Percentiles rank a stretch among this genome's conserved stretches.
Conservation (phyloP, 2,888 invertebrate species). For the Drosophila cognata region DNA sequence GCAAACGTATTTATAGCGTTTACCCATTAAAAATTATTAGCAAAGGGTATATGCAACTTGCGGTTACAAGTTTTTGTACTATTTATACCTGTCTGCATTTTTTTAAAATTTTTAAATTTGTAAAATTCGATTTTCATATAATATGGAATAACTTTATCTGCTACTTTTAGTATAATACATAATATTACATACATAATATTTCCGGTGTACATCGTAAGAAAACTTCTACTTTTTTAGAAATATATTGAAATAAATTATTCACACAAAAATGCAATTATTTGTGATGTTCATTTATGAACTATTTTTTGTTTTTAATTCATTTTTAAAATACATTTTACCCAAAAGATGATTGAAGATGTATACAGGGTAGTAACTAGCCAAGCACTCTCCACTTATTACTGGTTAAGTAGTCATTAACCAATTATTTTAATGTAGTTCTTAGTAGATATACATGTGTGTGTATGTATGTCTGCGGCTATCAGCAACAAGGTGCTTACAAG, state of each 20-base stretch:
- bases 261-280: neutral
- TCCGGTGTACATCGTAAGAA: neutral
- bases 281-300: neutral
- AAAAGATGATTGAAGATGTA: neutral
- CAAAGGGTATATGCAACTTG: neutral
- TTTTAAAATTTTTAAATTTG: neutral
- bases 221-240: neutral
- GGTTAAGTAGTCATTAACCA: constrained; percentile 1
- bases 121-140: neutral
- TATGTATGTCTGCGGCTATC: constrained; percentile 20
- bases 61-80: too few species aligned
- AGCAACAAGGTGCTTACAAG: constrained; percentile 22
- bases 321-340: neutral
- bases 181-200: too few species aligned
- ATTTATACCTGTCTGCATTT: neutral
- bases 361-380: constrained; percentile 1
- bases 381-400: neutral
- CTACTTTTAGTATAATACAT: neutral
- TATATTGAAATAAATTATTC: neutral
- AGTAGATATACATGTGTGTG: neutral
- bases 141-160: neutral
- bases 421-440: constrained; percentile 13
- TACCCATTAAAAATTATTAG: neutral
- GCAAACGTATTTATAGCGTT: constrained; percentile 21
- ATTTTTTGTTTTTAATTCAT: neutral